phyloP scores from a whole-genome alignment of 2,888 invertebrate genomes.

The Idaea dimidiata region DNA sequence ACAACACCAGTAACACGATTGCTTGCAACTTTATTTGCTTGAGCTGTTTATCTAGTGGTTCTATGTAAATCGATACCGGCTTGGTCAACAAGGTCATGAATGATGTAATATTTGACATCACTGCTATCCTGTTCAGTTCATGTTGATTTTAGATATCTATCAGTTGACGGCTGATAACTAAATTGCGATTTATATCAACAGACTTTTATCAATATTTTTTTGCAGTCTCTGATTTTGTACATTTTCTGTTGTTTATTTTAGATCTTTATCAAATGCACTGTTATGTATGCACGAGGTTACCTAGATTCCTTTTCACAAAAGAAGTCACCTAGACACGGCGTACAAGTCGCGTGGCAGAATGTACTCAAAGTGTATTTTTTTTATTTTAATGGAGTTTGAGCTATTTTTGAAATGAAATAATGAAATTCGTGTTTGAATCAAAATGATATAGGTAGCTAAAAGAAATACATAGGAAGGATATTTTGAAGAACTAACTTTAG shows the following conservation, averaged over 20 bases:
- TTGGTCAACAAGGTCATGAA: slow-evolving; percentile 38
- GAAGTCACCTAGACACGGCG: too few relatives aligned
- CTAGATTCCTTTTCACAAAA: too few relatives aligned
- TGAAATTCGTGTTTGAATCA: too few relatives aligned
- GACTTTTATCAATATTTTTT: neutral
- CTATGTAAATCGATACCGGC: slow-evolving; percentile 33
- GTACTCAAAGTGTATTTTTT: too few relatives aligned
- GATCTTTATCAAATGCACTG: neutral
- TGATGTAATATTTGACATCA: slow-evolving; percentile 66
- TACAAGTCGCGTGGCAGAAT: too few relatives aligned
- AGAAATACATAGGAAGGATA: too few relatives aligned
- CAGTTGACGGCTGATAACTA: slow-evolving; percentile 16
- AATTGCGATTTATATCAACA: slow-evolving; percentile 10
- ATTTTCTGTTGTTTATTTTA: neutral
- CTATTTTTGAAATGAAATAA: too few relatives aligned
- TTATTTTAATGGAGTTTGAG: too few relatives aligned
- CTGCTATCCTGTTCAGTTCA: slow-evolving; percentile 42
- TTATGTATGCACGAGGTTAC: neutral
- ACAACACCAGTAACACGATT: neutral
- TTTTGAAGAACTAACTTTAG: too few relatives aligned
- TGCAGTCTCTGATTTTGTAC: neutral
- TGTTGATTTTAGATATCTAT: slow-evolving; percentile 22
- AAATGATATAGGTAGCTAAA: too few relatives aligned
- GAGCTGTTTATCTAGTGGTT: slow-evolving; percentile 22
- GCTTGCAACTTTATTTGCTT: slow-evolving; percentile 15